Percentiles rank a stretch among this genome's conserved stretches.
Conservation (phyloP, 2,888 invertebrate species). For the Morpho helenor region DNA sequence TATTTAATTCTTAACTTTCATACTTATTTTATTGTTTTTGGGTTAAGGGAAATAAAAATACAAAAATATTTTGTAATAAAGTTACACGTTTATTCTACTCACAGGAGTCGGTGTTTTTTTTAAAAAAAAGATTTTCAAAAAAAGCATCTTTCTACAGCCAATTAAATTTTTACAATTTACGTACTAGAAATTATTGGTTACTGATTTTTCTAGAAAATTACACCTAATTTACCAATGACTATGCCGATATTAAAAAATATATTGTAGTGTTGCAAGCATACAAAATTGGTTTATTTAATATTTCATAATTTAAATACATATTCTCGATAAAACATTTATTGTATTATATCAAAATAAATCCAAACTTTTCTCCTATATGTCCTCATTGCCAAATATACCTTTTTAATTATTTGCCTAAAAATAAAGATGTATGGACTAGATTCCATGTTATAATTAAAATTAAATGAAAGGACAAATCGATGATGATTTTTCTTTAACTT, state of each 20-base stretch:
- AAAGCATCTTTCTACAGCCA: slow-evolving; percentile 57
- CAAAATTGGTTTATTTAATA: background rate
- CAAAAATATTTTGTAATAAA: slow-evolving; percentile 50
- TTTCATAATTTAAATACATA: no score
- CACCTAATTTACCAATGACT: slow-evolving; percentile 36
- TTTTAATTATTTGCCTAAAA: no score
- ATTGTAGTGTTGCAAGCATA: background rate
- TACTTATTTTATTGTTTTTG: no score
- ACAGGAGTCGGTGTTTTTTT: slow-evolving; percentile 54
- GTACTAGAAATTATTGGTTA: slow-evolving; percentile 30
- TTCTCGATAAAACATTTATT: no score
- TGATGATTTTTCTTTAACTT: no score
- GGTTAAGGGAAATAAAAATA: slow-evolving; percentile 34
- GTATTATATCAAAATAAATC: no score
- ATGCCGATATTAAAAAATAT: slow-evolving; percentile 5
- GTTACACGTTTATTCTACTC: slow-evolving; percentile 72
- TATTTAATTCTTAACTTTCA: no score
- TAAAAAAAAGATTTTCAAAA: slow-evolving; percentile 42
- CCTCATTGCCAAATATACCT: no score
- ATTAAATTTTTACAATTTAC: slow-evolving; percentile 43
- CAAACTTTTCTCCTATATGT: no score
- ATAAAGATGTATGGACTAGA: no score
- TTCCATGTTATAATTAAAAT: no score
- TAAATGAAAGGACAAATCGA: no score
- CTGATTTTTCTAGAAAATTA: slow-evolving; percentile 50